Percentiles rank a stretch among this genome's conserved stretches.
Evolutionary conservation across 2,113 vertebrate genomes (phyloP).

Genomic region (Morone chrysops): DNA sequence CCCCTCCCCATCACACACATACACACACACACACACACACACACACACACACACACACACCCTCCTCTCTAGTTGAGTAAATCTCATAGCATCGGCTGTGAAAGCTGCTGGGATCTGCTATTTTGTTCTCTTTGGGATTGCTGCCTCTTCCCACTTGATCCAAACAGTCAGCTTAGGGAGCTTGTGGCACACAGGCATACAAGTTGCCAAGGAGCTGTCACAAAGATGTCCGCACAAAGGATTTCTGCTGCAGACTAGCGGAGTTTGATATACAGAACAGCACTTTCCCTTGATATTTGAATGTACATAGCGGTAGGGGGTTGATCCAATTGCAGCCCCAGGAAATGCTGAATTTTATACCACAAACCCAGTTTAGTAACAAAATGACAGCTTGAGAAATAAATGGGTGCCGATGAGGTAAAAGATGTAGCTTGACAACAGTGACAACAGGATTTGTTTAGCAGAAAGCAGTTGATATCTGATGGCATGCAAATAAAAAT

Average conservation of each 20-base stretch:
- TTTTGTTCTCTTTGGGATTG: slow-evolving; percentile 83
- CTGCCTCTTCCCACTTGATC: slow-evolving; percentile 81
- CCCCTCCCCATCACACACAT: slow-evolving; percentile 41
- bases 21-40: slow-evolving; percentile 9
- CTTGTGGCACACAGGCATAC: slow-evolving; percentile 74
- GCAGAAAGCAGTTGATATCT: slow-evolving; percentile 21
- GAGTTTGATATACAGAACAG: slow-evolving; percentile 78
- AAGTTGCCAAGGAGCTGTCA: slow-evolving; percentile 83
- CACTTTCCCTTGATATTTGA: slow-evolving; percentile 72
- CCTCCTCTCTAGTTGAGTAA: slow-evolving; percentile 70
- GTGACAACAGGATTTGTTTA: slow-evolving; percentile 50
- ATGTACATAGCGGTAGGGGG: slow-evolving; percentile 69
- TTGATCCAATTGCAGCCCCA: slow-evolving; percentile 69
- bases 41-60: slow-evolving; percentile 30
- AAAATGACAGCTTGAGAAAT: slow-evolving; percentile 68
- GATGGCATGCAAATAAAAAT: slow-evolving; percentile 55
- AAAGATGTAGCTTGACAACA: slow-evolving; percentile 53
- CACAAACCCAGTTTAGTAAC: slow-evolving; percentile 56
- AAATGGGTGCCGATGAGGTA: slow-evolving; percentile 51
- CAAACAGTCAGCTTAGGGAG: slow-evolving; percentile 82
- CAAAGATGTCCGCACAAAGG: slow-evolving; percentile 80
- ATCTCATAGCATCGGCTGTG: slow-evolving; percentile 78
- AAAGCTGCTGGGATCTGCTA: slow-evolving; percentile 82
- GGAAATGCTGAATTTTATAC: slow-evolving; percentile 57
- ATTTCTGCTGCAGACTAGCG: slow-evolving; percentile 72